Evolutionary conservation across 2,113 vertebrate genomes (phyloP).

Genomic region (Labrus mixtus): DNA sequence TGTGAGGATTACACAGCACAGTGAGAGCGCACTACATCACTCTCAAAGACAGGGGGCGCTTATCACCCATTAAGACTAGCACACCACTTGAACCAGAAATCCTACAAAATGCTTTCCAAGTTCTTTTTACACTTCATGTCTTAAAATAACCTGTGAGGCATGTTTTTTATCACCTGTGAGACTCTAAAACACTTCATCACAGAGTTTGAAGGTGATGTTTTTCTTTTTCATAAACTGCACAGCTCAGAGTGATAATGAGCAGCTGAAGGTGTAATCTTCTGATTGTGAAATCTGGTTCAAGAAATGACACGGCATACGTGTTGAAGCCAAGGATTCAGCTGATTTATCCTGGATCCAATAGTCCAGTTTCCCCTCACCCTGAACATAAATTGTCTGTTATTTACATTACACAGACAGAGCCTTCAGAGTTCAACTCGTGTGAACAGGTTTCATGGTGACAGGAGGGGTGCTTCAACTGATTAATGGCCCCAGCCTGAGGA

Average conservation of each 20-base stretch:
- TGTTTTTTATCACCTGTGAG: constrained; percentile 17
- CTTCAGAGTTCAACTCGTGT: constrained; percentile 2
- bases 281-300: constrained; percentile 17
- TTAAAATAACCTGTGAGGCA: constrained; percentile 19
- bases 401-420: neutral
- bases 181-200: neutral
- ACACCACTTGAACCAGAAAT: neutral
- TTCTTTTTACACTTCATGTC: neutral
- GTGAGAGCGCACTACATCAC: constrained; percentile 15
- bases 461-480: constrained; percentile 14
- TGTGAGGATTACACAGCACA: neutral
- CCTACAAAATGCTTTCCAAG: neutral
- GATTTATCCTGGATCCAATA: constrained; percentile 34
- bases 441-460: constrained; percentile 4
- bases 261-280: neutral
- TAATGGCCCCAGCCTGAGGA: constrained; percentile 13
- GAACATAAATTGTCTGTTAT: neutral
- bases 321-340: neutral
- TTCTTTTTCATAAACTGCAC: neutral
- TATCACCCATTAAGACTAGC: neutral
- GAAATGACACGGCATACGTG: constrained; percentile 15
- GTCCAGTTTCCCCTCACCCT: constrained; percentile 11
- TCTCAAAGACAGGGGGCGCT: constrained; percentile 47
- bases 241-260: constrained; percentile 59
- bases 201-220: constrained; percentile 20